phyloP scores from a whole-genome alignment of 1,140 invertebrate genomes.

The Drosophila nigrodunni region DNA sequence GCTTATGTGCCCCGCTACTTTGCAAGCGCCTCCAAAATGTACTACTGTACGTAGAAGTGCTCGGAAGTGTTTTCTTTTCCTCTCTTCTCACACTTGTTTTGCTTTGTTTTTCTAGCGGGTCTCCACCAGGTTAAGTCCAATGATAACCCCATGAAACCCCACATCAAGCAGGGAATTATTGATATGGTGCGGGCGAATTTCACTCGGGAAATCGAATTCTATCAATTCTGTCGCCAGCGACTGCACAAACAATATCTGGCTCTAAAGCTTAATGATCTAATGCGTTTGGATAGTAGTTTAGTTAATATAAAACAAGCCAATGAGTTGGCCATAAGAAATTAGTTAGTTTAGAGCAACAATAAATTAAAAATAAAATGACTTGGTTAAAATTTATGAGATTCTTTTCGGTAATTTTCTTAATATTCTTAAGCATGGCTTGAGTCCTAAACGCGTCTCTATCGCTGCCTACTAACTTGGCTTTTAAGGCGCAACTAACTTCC shows the following conservation, averaged over 20 bases:
- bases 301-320: constrained; percentile 34
- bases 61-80: background rate
- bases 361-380: constrained; percentile 23
- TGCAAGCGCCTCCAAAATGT: constrained; percentile 90
- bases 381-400: background rate
- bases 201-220: constrained; percentile 95
- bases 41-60: constrained; percentile 88
- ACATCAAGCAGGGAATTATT: constrained; percentile 92
- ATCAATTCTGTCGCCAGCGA: constrained; percentile 94
- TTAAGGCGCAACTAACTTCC: background rate
- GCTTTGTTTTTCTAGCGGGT: constrained; percentile 85
- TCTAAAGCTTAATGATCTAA: constrained; percentile 73
- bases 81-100: background rate
- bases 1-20: constrained; percentile 94
- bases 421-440: too few relatives aligned
- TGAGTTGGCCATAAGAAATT: constrained; percentile 51
- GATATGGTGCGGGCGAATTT: constrained; percentile 93
- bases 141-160: constrained; percentile 88
- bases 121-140: constrained; percentile 49
- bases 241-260: constrained; percentile 92
- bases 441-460: background rate
- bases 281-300: constrained; percentile 58
- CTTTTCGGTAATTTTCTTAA: background rate
- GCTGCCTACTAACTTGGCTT: constrained; percentile 11
- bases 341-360: constrained; percentile 25